Base-by-base conservation (phyloP, 1,140 invertebrate genomes). In the Laupala kohalensis region DNA sequence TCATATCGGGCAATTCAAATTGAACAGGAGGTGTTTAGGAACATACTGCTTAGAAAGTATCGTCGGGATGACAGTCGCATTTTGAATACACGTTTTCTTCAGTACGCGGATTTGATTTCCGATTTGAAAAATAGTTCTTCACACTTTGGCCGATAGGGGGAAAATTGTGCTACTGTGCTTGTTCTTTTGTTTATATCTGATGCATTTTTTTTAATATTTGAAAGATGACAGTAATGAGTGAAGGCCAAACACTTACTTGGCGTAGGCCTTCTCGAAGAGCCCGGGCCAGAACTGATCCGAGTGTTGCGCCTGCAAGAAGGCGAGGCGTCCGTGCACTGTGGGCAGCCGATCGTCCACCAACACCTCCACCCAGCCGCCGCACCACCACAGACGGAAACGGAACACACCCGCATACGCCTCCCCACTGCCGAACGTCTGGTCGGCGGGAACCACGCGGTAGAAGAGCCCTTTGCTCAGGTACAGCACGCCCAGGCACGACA, bases 211-310 rank as follows among this genome's bases (percentile, higher is more conserved):
- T n/a, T n/a, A n/a, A n/a, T n/a, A n/a, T n/a, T n/a, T n/a, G n/a
- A n/a, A n/a, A n/a, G n/a, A n/a, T n/a, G n/a, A n/a, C n/a, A n/a
- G n/a, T n/a, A n/a, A n/a, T n/a, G n/a, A n/a, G n/a, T n/a, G n/a
- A n/a, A n/a, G n/a, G n/a, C n/a, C n/a, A 19, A 9, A 4, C 25
- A 85, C 89, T 89, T 80, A 95, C 93, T 99, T 99, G 69, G 97
- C 97, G 79, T 98, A 99, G 25, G 97, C 97, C 83, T 99, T 99
- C 82, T 99, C 97, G 66, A 99, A 82, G 25, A 99, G 82, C 0
- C 95, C 90, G 1, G 95, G 92, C 97, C 97, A 99, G 79, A 96
- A 96, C 77, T 94, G 91, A 76, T 95, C 93, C 1, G 89, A 90
- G 74, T 91, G 86, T 73, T 90, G 88, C 15, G 92, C 90, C 78